Conservation (phyloP, 2,797 vertebrate species). For the Galagoides demidoff region DNA sequence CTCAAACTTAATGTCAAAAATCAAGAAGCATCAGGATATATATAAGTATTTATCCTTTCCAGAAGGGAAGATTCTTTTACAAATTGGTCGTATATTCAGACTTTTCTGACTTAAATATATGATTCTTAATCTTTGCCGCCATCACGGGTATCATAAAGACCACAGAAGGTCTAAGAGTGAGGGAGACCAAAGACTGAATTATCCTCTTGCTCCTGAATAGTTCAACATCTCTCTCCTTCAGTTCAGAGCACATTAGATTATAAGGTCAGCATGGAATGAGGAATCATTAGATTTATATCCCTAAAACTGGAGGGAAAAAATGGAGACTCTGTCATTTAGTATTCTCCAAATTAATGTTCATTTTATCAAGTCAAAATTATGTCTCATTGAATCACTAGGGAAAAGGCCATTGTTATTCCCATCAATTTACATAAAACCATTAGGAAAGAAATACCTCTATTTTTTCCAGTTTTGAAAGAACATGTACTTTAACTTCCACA, state of each 20-base stretch:
- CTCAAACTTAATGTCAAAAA: constrained; percentile 13
- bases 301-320: constrained; percentile 69
- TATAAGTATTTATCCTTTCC: neutral
- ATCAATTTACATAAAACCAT: constrained; percentile 65
- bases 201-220: constrained; percentile 83
- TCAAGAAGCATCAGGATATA: neutral
- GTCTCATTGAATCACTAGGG: constrained; percentile 41
- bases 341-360: constrained; percentile 70
- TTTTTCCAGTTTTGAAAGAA: constrained; percentile 70
- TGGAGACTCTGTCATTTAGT: constrained; percentile 76
- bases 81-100: constrained; percentile 54
- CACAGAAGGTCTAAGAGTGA: constrained; percentile 80
- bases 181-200: constrained; percentile 83
- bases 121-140: constrained; percentile 73
- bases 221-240: constrained; percentile 83
- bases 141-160: constrained; percentile 81
- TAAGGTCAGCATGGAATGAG: constrained; percentile 83
- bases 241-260: constrained; percentile 85
- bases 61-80: constrained; percentile 1
- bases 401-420: constrained; percentile 49
- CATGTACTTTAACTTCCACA: constrained; percentile 54
- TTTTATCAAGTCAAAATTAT: constrained; percentile 78
- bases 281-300: constrained; percentile 82
- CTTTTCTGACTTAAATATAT: constrained; percentile 76
- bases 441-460: constrained; percentile 55